Percentiles rank a stretch among this genome's conserved stretches.
These are phyloP conservation scores for Chloebia gouldiae DNA, from an alignment of 2,113 vertebrate genomes.

Conservation along the genomic window DNA sequence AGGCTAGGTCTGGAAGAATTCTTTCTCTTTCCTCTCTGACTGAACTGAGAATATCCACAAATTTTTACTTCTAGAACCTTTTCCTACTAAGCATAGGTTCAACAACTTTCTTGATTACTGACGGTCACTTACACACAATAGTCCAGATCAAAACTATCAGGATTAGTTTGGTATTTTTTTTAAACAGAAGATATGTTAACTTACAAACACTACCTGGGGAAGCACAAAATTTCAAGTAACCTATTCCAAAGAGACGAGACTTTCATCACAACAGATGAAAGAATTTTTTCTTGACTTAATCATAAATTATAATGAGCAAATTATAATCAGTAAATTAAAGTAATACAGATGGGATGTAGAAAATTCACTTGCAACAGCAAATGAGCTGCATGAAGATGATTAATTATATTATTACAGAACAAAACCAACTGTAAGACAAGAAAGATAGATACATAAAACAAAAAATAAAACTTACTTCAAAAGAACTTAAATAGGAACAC, in stretches of 20 bases:
- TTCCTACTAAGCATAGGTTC: not conserved
- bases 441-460: not conserved
- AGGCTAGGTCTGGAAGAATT: too few relatives aligned
- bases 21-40: too few relatives aligned
- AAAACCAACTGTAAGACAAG: not conserved
- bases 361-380: not conserved
- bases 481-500: not conserved
- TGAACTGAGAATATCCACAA: too few relatives aligned
- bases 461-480: not conserved
- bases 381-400: not conserved
- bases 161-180: not conserved
- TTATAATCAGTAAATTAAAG: not conserved
- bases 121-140: not conserved
- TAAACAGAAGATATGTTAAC: not conserved
- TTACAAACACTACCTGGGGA: not conserved
- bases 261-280: slow-evolving; percentile 6
- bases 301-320: not conserved
- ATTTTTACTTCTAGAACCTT: not conserved
- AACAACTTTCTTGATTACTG: not conserved
- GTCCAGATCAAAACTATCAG: not conserved
- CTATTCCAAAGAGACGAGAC: not conserved
- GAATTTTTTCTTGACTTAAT: not conserved
- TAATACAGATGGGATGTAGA: not conserved
- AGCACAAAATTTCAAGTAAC: not conserved
- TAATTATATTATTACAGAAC: not conserved